Evolutionary conservation across 2,797 vertebrate species (phyloP), one percentile per base, ranked within the genome.

Genomic region (Enteromius afrohamiltoni): DNA sequence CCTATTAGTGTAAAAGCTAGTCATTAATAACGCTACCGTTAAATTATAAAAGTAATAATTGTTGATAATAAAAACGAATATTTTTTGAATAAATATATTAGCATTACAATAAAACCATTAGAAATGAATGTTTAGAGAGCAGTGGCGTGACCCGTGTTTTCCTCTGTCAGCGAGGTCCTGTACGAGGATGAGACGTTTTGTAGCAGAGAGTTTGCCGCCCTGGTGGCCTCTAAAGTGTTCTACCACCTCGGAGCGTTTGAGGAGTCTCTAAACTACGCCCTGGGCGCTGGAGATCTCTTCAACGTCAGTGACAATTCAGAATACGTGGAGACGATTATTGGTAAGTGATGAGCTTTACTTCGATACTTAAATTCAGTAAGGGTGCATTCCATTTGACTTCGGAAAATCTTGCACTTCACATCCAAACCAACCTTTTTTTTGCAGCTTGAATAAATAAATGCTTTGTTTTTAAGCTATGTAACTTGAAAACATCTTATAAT

Each of bases 161-260:
- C 45, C 7, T 70, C 64, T 85, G 10, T 11, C 87, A 98, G 98
- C 65, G 98, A 99, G 93, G 98, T 99, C 86, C 93, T 99, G 26
- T 99, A 99, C 89, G 98, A 99, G 92, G 98, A 99, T 83, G 98
- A 99, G 92, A 96, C 96, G 0, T 99, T 99, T 91, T 94, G 96
- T 60, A 99, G 98, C 91, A 93, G 98, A 84, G 94, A 95, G 80
- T 99, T 99, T 93, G 98, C 98, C 26, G 98, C 98, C 21, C 92
- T 99, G 45, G 98, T 99, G 91, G 98, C 98, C 58, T 99, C 98
- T n/a, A 99, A 99, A 93, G 98, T 99, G 73, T 99, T 99, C 91
- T 99, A 99, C 89, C 98, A 99, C 86, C 93, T 99, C 6, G 98
- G 98, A 65, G 98, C 98, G 53, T 99, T 99, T 93, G 98, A 99